Conservation (phyloP, 2,888 invertebrate genomes). For the Calliscelio sp. region DNA sequence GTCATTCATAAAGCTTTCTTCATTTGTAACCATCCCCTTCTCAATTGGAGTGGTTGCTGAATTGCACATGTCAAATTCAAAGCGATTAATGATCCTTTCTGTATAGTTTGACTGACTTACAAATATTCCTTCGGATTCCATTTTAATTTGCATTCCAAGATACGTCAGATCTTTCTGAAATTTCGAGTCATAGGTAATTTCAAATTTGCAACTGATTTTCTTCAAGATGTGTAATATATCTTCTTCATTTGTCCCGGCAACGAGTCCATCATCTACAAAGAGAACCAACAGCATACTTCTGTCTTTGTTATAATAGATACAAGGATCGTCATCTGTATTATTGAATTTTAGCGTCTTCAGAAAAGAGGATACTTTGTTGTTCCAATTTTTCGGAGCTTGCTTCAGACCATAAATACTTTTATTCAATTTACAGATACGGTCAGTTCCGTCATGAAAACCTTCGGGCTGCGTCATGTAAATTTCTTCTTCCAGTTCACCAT, state of each 20-base stretch:
- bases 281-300: background rate
- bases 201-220: background rate
- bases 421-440: background rate
- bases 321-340: slow-evolving; percentile 11
- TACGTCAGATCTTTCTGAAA: background rate
- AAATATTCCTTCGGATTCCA: background rate
- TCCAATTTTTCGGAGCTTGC: slow-evolving; percentile 4
- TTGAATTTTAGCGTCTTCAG: background rate
- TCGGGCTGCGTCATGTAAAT: background rate
- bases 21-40: background rate
- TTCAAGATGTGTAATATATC: background rate
- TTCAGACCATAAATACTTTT: slow-evolving; percentile 2
- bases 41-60: background rate
- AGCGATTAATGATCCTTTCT: background rate
- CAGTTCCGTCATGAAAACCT: background rate
- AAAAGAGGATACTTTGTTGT: background rate
- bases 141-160: background rate
- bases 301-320: background rate
- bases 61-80: background rate
- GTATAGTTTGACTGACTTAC: background rate
- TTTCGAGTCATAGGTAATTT: background rate
- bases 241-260: background rate
- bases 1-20: background rate
- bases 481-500: background rate
- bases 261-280: background rate